These are phyloP conservation scores for Microtus montanus DNA, from an alignment of 2,113 vertebrate species.

Conservation along the genomic window DNA sequence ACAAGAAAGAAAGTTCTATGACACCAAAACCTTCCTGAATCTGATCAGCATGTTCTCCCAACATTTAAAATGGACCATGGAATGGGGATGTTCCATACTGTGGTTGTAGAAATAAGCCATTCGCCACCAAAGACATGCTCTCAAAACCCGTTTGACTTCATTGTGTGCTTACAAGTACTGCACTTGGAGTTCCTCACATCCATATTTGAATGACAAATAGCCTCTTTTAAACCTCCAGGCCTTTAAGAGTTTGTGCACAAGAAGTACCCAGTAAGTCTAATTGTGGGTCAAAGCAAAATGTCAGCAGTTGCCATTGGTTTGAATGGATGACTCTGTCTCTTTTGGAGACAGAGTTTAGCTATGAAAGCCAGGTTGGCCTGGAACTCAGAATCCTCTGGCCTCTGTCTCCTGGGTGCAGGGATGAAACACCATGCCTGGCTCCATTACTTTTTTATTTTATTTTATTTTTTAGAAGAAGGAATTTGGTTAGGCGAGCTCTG, in stretches of 20 bases:
- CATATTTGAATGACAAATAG: not conserved
- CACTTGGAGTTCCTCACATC: not conserved
- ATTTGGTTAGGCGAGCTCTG: not conserved
- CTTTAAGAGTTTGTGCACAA: not conserved
- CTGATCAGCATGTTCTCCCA: not conserved
- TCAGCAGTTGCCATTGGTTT: not conserved
- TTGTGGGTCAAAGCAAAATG: constrained; percentile 24
- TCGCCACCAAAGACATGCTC: not conserved
- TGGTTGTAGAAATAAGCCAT: not conserved
- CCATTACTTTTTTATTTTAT: not conserved
- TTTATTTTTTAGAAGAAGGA: not conserved
- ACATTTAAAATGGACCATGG: not conserved
- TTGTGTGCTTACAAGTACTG: not conserved
- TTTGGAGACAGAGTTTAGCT: not conserved
- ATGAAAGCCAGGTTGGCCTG: not conserved
- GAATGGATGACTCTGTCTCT: not conserved
- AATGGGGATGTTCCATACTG: not conserved
- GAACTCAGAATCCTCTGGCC: not conserved
- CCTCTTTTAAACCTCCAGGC: not conserved
- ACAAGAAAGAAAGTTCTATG: not conserved
- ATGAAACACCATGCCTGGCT: not conserved
- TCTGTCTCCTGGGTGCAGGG: not conserved
- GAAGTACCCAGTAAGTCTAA: not conserved
- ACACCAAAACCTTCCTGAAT: not conserved
- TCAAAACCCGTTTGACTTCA: not conserved